A percentile compares a stretch with the other conserved stretches of the same genome.
Conservation (phyloP, 2,797 vertebrate species). For the Triplophysa bombifrons region DNA sequence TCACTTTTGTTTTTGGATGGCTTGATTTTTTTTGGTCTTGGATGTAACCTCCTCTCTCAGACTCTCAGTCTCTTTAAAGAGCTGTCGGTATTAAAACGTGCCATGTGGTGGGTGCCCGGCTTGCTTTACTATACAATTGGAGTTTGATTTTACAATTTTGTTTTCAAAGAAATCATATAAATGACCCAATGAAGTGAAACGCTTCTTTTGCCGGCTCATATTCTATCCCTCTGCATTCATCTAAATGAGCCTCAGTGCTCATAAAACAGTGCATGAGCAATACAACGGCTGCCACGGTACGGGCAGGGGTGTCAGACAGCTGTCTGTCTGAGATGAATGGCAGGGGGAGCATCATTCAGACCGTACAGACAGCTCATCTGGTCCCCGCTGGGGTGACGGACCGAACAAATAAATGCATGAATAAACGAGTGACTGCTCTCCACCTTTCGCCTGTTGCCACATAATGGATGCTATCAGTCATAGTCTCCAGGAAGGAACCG, state of each 20-base stretch:
- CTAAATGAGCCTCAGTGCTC: conserved; percentile 18
- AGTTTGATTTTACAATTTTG: not conserved
- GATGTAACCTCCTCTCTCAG: conserved; percentile 8
- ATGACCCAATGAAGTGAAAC: conserved; percentile 5
- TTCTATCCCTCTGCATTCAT: conserved; percentile 7
- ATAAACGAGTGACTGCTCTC: conserved; percentile 62
- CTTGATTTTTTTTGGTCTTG: conserved; percentile 1
- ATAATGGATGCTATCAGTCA: conserved; percentile 77
- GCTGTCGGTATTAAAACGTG: not conserved
- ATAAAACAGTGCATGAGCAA: conserved; percentile 1
- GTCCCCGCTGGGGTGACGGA: conserved; percentile 24
- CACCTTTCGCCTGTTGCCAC: conserved; percentile 65
- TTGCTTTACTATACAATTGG: not conserved
- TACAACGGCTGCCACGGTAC: conserved; percentile 10
- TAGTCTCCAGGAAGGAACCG: conserved; percentile 58
- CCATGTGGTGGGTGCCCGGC: not conserved
- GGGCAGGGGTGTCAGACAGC: conserved; percentile 17
- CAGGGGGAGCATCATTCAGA: conserved; percentile 10
- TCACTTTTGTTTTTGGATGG: not conserved
- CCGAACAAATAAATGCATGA: conserved; percentile 45
- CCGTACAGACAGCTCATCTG: conserved; percentile 37
- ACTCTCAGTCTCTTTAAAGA: not conserved
- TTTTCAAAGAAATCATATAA: no score
- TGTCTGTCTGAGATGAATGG: conserved; percentile 32
- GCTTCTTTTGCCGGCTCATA: conserved; percentile 9